phyloP scores from a whole-genome alignment of 2,797 vertebrate species.

The Cryptoprocta ferox region DNA sequence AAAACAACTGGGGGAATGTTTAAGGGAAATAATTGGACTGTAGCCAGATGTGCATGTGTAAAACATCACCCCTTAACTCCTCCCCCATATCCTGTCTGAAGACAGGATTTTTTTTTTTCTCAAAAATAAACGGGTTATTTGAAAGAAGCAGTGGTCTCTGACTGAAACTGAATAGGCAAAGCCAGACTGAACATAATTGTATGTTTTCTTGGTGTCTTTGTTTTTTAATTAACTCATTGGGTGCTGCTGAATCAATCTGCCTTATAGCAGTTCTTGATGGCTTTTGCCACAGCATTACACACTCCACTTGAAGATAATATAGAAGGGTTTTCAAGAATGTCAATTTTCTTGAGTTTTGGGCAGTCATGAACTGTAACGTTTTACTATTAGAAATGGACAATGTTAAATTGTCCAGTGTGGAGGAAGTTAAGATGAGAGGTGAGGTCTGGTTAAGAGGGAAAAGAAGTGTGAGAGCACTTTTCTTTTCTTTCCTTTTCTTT shows the following conservation, averaged over 20 bases:
- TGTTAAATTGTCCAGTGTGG: not conserved
- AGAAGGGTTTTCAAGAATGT: not conserved
- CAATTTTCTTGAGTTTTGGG: constrained; percentile 2
- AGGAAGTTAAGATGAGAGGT: not conserved
- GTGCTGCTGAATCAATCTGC: constrained; percentile 56
- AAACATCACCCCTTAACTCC: constrained; percentile 87
- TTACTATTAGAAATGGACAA: not conserved
- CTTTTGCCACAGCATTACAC: not conserved
- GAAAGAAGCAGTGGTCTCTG: constrained; percentile 85
- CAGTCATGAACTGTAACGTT: not conserved
- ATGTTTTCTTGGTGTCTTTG: constrained; percentile 74
- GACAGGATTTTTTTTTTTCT: constrained; percentile 83
- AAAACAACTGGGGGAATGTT: constrained; percentile 89
- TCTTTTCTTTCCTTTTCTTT: too few relatives aligned
- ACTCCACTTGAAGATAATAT: not conserved
- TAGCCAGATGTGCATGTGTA: constrained; percentile 89
- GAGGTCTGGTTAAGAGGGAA: not conserved
- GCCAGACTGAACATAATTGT: constrained; percentile 73
- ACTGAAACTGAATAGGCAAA: constrained; percentile 83
- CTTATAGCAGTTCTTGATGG: constrained; percentile 35
- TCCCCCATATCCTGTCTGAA: constrained; percentile 87
- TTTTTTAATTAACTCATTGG: constrained; percentile 60
- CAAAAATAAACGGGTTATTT: constrained; percentile 87
- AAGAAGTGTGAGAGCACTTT: not conserved
- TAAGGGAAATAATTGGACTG: constrained; percentile 86